These are phyloP conservation scores for Rapana venosa DNA, from an alignment of 2,888 invertebrate genomes.

Conservation along the genomic window DNA sequence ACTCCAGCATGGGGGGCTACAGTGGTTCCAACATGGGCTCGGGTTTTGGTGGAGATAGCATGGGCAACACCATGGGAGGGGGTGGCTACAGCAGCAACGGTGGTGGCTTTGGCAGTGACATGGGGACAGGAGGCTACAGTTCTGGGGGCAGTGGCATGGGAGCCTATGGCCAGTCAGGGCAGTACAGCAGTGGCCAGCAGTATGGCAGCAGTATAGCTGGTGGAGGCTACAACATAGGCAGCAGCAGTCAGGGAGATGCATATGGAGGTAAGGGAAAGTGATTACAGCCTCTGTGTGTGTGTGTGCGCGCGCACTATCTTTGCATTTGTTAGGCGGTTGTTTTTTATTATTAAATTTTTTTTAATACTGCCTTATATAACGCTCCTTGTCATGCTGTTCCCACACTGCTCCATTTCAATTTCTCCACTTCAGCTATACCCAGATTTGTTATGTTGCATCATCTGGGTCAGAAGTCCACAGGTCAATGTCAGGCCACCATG, in stretches of 20 bases:
- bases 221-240: slow-evolving; percentile 42
- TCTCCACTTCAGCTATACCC: no score
- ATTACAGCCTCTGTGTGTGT: no score
- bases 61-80: slow-evolving; percentile 48
- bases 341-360: no score
- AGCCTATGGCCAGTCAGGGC: slow-evolving; percentile 30
- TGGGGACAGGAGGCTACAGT: slow-evolving; percentile 14
- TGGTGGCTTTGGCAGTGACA: slow-evolving; percentile 47
- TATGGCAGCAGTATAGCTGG: slow-evolving; percentile 50
- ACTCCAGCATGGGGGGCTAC: slow-evolving; percentile 53
- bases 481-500: no score
- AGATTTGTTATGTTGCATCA: no score
- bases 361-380: no score
- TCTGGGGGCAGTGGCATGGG: slow-evolving; percentile 52
- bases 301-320: no score
- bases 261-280: slow-evolving; percentile 43
- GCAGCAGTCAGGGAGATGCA: slow-evolving; percentile 52
- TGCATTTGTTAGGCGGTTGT: no score
- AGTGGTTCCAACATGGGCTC: slow-evolving; percentile 51
- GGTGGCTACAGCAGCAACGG: slow-evolving; percentile 52
- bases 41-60: slow-evolving; percentile 46
- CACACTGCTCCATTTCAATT: no score
- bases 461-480: no score
- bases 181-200: slow-evolving; percentile 6
- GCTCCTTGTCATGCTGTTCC: no score